Percentiles rank a stretch among this genome's conserved stretches.
Conservation (phyloP, 1,140 invertebrate genomes). For the Penaeus indicus region DNA sequence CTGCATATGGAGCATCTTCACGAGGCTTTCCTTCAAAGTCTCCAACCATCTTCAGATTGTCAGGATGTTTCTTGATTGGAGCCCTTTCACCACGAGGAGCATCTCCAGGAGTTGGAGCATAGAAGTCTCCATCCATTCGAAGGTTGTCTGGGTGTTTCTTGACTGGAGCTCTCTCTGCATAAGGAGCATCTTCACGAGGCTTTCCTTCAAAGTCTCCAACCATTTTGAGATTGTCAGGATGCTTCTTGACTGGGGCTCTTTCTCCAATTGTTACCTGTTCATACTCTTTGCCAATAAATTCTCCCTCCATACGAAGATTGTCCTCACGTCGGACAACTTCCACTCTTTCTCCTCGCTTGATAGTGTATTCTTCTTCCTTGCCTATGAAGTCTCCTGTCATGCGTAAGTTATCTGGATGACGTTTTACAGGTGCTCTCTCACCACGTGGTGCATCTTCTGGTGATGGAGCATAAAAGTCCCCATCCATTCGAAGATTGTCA, state of each 20-base stretch:
- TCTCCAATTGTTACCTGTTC: slow-evolving; percentile 23
- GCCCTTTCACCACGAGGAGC: slow-evolving; percentile 46
- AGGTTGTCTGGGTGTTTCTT: slow-evolving; percentile 56
- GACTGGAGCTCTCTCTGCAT: slow-evolving; percentile 36
- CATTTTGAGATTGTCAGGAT: slow-evolving; percentile 45
- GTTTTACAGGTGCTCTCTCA: slow-evolving; percentile 24
- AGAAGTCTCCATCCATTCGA: slow-evolving; percentile 52
- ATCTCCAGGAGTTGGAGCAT: slow-evolving; percentile 42
- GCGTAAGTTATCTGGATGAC: slow-evolving; percentile 37
- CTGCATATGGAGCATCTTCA: slow-evolving; percentile 48
- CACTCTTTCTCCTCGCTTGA: no score
- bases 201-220: slow-evolving; percentile 46
- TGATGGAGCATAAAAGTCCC: slow-evolving; percentile 37
- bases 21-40: slow-evolving; percentile 43
- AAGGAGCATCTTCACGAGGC: slow-evolving; percentile 32
- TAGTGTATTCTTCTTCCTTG: slow-evolving; percentile 27
- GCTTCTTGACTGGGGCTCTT: slow-evolving; percentile 42
- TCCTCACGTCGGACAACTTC: no score
- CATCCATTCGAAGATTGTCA: slow-evolving; percentile 39
- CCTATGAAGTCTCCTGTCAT: slow-evolving; percentile 49
- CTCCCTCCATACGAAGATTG: slow-evolving; percentile 27
- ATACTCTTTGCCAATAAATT: not conserved
- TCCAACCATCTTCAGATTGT: slow-evolving; percentile 33
- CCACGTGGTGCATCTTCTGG: slow-evolving; percentile 34
- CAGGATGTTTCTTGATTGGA: slow-evolving; percentile 44